Evolutionary conservation across 2,797 vertebrate genomes (phyloP).

Genomic region (Liparis tanakae): DNA sequence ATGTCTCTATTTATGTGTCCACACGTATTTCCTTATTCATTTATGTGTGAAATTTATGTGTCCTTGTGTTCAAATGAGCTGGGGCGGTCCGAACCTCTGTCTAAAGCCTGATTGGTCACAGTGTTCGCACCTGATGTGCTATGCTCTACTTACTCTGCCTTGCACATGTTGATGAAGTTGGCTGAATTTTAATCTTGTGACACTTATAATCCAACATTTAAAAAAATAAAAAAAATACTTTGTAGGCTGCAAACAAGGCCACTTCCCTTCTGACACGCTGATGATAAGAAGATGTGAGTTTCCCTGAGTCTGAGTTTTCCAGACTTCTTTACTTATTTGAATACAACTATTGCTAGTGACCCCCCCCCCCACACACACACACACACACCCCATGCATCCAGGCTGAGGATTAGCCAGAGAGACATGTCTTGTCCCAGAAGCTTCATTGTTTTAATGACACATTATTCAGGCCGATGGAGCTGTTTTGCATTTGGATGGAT

Average conservation of each 20-base stretch:
- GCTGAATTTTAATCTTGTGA: slow-evolving; percentile 25
- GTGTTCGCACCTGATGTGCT: too few relatives aligned
- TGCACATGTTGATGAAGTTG: slow-evolving; percentile 4
- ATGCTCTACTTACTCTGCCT: too few relatives aligned
- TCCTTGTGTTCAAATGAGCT: too few relatives aligned
- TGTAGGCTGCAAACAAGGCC: slow-evolving; percentile 5
- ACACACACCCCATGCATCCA: slow-evolving; percentile 17
- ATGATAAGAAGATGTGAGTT: slow-evolving; percentile 16
- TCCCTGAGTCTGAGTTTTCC: slow-evolving; percentile 37
- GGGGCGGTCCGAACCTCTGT: too few relatives aligned
- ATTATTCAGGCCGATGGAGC: slow-evolving; percentile 61
- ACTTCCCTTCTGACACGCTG: neutral
- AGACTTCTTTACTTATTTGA: slow-evolving; percentile 43
- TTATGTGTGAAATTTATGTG: too few relatives aligned
- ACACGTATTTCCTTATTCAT: too few relatives aligned
- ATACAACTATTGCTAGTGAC: slow-evolving; percentile 10
- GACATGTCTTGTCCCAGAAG: slow-evolving; percentile 44
- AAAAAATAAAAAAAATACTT: slow-evolving; percentile 36
- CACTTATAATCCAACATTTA: slow-evolving; percentile 43
- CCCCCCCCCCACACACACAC: neutral
- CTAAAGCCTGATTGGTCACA: too few relatives aligned
- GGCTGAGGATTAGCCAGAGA: slow-evolving; percentile 60
- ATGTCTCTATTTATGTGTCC: too few relatives aligned
- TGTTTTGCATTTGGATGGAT: slow-evolving; percentile 53
- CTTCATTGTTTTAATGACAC: slow-evolving; percentile 68